Evolutionary conservation across 2,888 invertebrate genomes (phyloP).

Genomic region (Chydorus sphaericus): DNA sequence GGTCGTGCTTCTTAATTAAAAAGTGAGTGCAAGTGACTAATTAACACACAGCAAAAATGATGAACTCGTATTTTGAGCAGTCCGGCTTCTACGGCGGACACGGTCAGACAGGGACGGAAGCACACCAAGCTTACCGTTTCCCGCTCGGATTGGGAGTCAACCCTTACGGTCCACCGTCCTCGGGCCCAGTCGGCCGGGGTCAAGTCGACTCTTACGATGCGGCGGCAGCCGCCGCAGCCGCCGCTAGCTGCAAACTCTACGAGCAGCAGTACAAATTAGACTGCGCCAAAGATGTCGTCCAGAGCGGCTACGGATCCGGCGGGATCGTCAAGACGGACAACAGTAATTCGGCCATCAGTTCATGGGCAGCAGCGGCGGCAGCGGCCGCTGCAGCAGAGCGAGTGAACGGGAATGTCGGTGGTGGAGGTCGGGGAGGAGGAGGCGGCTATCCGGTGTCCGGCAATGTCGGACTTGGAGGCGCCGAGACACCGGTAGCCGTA

Average conservation of each 20-base stretch:
- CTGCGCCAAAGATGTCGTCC: slow-evolving; percentile 22
- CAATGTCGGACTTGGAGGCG: slow-evolving; percentile 18
- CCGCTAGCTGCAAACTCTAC: slow-evolving; percentile 65
- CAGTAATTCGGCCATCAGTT: slow-evolving; percentile 27
- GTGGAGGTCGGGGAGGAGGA: slow-evolving; percentile 54
- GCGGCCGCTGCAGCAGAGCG: slow-evolving; percentile 35
- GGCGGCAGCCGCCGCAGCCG: slow-evolving; percentile 34
- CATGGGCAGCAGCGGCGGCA: slow-evolving; percentile 38
- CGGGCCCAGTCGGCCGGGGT: slow-evolving; percentile 30
- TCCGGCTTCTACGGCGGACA: slow-evolving; percentile 87
- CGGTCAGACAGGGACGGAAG: slow-evolving; percentile 53
- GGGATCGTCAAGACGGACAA: slow-evolving; percentile 40
- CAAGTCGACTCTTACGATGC: slow-evolving; percentile 80
- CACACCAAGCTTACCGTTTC: slow-evolving; percentile 56
- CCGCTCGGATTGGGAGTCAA: slow-evolving; percentile 72
- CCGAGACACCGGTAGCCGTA: slow-evolving; percentile 18
- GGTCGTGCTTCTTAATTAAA: not conserved
- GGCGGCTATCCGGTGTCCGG: slow-evolving; percentile 55
- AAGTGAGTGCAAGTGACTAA: not conserved
- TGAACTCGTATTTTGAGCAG: slow-evolving; percentile 95
- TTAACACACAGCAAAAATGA: slow-evolving; percentile 27
- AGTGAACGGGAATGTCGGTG: slow-evolving; percentile 44
- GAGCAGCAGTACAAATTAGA: slow-evolving; percentile 19
- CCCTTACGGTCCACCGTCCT: slow-evolving; percentile 48
- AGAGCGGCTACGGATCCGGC: slow-evolving; percentile 45